These are phyloP conservation scores for Astyanax mexicanus DNA, from an alignment of 2,797 vertebrate species.

Conservation along the genomic window DNA sequence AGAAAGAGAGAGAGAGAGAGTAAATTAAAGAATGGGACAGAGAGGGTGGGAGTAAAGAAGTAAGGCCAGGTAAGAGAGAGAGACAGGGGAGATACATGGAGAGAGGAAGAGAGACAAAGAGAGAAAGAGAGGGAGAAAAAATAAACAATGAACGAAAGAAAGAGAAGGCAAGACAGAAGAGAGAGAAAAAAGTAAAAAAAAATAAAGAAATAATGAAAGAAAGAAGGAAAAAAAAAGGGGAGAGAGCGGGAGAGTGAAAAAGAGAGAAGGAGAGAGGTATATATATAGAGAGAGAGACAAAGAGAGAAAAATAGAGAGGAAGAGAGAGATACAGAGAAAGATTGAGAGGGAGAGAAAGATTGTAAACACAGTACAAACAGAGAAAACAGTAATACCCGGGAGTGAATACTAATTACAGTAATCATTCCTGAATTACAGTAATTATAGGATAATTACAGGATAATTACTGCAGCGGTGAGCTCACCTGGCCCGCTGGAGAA, in stretches of 20 bases:
- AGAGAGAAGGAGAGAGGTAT: no score
- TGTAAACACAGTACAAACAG: not conserved
- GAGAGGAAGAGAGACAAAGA: not conserved
- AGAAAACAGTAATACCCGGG: no score
- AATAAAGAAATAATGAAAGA: not conserved
- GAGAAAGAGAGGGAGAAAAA: accelerated
- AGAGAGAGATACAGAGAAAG: accelerated
- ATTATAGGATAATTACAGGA: not conserved
- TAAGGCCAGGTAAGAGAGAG: no score
- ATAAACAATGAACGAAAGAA: no score
- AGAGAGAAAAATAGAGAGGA: not conserved
- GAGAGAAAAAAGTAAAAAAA: no score
- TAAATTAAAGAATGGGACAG: not conserved
- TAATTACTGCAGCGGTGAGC: not conserved
- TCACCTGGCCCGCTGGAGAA: constrained; percentile 73
- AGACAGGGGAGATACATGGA: no score
- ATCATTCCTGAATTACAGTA: not conserved
- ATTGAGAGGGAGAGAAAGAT: not conserved
- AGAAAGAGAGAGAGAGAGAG: not conserved
- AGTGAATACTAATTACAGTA: not conserved
- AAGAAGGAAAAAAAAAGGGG: not conserved
- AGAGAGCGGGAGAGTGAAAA: no score
- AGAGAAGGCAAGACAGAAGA: not conserved
- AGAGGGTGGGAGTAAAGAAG: no score
- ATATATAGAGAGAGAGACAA: not conserved